Percentiles rank a stretch among this genome's conserved stretches.
Evolutionary conservation across 2,888 invertebrate species (phyloP).

Genomic region (Caenorhabditis parvicauda): DNA sequence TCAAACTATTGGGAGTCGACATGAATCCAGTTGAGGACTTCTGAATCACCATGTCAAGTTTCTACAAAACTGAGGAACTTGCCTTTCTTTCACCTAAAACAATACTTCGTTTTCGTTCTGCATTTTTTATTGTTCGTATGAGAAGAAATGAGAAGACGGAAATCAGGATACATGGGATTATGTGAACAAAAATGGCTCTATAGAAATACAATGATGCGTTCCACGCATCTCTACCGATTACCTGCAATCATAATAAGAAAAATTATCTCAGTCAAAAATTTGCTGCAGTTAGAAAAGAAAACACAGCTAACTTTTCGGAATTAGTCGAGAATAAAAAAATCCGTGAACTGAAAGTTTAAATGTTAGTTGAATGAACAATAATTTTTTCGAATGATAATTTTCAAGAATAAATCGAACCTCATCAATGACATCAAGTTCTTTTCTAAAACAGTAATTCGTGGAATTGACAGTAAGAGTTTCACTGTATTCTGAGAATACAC

Average conservation of each 20-base stretch:
- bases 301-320: too few relatives aligned
- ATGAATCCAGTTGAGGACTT: too few relatives aligned
- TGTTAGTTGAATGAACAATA: too few relatives aligned
- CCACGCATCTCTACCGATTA: conserved; percentile 71
- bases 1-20: conserved; percentile 15
- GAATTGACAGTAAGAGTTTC: conserved; percentile 1
- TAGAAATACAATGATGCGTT: conserved; percentile 74
- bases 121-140: conserved; percentile 16
- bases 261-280: too few relatives aligned
- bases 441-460: conserved; percentile 3
- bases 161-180: conserved; percentile 31
- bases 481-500: conserved; percentile 11
- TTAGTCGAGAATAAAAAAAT: too few relatives aligned
- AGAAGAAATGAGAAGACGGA: conserved; percentile 23
- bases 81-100: not conserved
- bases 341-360: too few relatives aligned
- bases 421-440: conserved; percentile 12
- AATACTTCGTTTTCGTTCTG: conserved; percentile 19
- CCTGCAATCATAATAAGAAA: conserved; percentile 4
- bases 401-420: conserved; percentile 3
- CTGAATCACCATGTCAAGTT: conserved; percentile 7
- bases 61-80: not conserved
- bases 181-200: conserved; percentile 78
- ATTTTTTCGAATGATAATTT: not conserved
- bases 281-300: too few relatives aligned